Evolutionary conservation across 2,797 vertebrate genomes (phyloP).

Genomic region (Kryptolebias ocellatus): DNA sequence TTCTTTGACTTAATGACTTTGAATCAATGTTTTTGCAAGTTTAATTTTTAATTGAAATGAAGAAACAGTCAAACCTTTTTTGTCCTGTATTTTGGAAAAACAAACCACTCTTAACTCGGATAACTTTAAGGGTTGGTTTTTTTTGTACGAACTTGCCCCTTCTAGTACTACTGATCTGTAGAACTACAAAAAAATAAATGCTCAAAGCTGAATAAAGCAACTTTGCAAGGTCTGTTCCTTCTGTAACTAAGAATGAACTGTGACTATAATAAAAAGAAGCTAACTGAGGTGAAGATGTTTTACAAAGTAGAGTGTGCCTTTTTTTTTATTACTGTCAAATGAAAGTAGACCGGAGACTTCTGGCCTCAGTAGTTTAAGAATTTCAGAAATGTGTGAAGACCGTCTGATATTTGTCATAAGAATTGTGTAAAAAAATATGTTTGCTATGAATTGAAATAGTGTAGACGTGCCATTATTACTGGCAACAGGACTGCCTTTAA

Average conservation of each 20-base stretch:
- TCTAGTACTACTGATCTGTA: slow-evolving; percentile 20
- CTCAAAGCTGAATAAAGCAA: slow-evolving; percentile 16
- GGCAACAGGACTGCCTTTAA: too few species aligned
- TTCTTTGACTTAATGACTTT: not conserved
- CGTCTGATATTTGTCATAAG: too few species aligned
- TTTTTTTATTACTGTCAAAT: slow-evolving; percentile 25
- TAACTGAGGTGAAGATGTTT: slow-evolving; percentile 29
- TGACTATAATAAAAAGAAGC: slow-evolving; percentile 29
- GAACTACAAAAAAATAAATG: slow-evolving; percentile 3
- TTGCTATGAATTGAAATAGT: too few species aligned
- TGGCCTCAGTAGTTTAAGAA: not conserved
- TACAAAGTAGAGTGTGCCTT: slow-evolving; percentile 25
- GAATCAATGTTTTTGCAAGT: not conserved
- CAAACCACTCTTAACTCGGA: not conserved
- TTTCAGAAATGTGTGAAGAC: not conserved
- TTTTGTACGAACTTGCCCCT: slow-evolving; percentile 16
- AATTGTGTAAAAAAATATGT: too few species aligned
- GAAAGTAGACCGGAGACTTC: slow-evolving; percentile 11
- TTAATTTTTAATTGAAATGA: not conserved
- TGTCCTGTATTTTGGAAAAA: not conserved
- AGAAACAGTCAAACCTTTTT: not conserved
- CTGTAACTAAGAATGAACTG: slow-evolving; percentile 13
- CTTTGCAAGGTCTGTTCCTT: not conserved
- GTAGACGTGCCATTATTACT: too few species aligned
- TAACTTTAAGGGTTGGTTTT: not conserved